Base-by-base conservation (phyloP, 1,140 invertebrate species). In the Brachionus calyciflorus region DNA sequence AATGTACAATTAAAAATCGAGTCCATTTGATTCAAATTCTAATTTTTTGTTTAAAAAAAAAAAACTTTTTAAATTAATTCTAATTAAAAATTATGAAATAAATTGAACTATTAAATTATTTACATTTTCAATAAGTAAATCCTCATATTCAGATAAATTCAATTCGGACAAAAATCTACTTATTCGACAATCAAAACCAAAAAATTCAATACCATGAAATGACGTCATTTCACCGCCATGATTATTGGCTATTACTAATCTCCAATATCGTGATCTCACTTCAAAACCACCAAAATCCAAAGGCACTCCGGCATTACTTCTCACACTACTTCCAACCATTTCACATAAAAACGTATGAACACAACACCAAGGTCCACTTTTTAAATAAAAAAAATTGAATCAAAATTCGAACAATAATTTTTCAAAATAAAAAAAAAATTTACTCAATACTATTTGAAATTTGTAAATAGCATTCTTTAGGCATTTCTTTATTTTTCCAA, bases 401-500 rank as follows among this genome's bases (percentile, higher is more conserved):
- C n/a, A n/a, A n/a, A n/a, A n/a, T n/a, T n/a, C n/a, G n/a, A n/a
- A n/a, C n/a, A n/a, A n/a, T n/a, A n/a, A n/a, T n/a, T n/a, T n/a
- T n/a, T 57, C 10, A 10, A 12, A 28, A 9, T 40, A 26, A 41
- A 51, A 33, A 40, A 55, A 49, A 26, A 19, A 0, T 78, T 80
- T 80, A 82, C 81, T 79, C 28, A 6, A 80, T 21, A 21, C 44
- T 76, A n/a, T 78, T 48, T 19, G 78, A 79, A 73, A 68, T 78
- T 65, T 81, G 80, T 9, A 82, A 49, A 75, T 80, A 78, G 70
- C 81, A 81, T 51, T 68, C 79, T 77, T 80, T 80, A 17, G 81
- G 46, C 81, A 81, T 81, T 68, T 82, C 78, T 40, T 79, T 78
- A 78, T 78, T 82, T 41, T 77, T 82, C 82, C 82, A 83, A 41